These are phyloP conservation scores for Gadus chalcogrammus DNA, from an alignment of 2,113 vertebrate genomes.

Conservation along the genomic window DNA sequence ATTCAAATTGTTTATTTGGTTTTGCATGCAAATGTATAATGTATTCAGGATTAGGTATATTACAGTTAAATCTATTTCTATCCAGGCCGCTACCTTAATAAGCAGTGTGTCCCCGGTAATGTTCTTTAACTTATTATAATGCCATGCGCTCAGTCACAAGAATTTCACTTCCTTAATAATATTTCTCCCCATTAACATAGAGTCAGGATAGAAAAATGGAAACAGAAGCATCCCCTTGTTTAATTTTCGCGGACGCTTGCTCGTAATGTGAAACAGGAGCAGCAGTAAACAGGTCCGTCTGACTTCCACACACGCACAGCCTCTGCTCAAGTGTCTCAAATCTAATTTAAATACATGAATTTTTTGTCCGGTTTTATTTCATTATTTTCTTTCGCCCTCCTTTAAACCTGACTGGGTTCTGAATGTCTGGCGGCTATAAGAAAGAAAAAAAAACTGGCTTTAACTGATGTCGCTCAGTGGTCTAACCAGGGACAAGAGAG, in stretches of 20 bases:
- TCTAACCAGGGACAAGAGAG: conserved; percentile 6
- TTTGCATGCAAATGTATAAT: conserved; percentile 75
- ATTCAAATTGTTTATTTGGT: conserved; percentile 72
- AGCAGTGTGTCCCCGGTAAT: conserved; percentile 68
- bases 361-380: conserved; percentile 43
- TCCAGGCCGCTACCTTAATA: conserved; percentile 74
- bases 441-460: conserved; percentile 49
- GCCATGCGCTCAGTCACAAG: conserved; percentile 69
- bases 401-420: conserved; percentile 42
- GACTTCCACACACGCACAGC: conserved; percentile 50
- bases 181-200: conserved; percentile 77
- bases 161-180: conserved; percentile 73
- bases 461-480: conserved; percentile 33
- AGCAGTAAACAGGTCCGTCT: conserved; percentile 71
- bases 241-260: conserved; percentile 72
- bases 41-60: conserved; percentile 78
- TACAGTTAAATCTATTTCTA: conserved; percentile 70
- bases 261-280: conserved; percentile 61
- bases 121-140: conserved; percentile 78
- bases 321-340: conserved; percentile 77
- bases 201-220: conserved; percentile 57
- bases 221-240: conserved; percentile 62
- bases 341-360: conserved; percentile 82
- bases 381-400: conserved; percentile 38
- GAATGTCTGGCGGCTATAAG: neutral